phyloP scores from a whole-genome alignment of 2,113 vertebrate species.

The Vulpes lagopus region DNA sequence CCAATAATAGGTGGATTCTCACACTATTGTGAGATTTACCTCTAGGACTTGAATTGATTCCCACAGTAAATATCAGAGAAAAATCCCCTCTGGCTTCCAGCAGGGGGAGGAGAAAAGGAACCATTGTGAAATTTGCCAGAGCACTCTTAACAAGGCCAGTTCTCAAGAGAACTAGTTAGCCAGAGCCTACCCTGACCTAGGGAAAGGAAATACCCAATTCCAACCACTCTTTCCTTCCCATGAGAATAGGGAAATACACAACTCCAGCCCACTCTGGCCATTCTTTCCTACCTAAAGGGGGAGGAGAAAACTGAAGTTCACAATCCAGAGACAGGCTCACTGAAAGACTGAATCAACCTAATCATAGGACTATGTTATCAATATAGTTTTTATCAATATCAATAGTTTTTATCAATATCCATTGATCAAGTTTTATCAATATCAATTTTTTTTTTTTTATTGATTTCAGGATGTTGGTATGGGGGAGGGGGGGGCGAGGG shows the following conservation, averaged over 20 bases:
- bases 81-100: not conserved
- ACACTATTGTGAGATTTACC: not conserved
- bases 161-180: not conserved
- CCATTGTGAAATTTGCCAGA: not conserved
- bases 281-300: not conserved
- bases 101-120: not conserved
- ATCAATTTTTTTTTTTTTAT: no score
- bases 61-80: not conserved
- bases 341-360: not conserved
- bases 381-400: no score
- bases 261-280: not conserved
- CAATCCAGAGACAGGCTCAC: not conserved
- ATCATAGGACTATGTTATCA: not conserved
- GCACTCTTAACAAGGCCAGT: not conserved
- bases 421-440: no score
- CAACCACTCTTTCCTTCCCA: not conserved
- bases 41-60: not conserved
- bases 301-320: not conserved
- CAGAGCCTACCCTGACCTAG: not conserved
- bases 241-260: not conserved
- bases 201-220: not conserved
- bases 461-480: slow-evolving; percentile 58
- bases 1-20: not conserved
- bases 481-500: not conserved
- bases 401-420: no score